A percentile compares a stretch with the other conserved stretches of the same genome.
These are phyloP conservation scores for Cherax quadricarinatus DNA, from an alignment of 1,140 invertebrate species.

Conservation along the genomic window DNA sequence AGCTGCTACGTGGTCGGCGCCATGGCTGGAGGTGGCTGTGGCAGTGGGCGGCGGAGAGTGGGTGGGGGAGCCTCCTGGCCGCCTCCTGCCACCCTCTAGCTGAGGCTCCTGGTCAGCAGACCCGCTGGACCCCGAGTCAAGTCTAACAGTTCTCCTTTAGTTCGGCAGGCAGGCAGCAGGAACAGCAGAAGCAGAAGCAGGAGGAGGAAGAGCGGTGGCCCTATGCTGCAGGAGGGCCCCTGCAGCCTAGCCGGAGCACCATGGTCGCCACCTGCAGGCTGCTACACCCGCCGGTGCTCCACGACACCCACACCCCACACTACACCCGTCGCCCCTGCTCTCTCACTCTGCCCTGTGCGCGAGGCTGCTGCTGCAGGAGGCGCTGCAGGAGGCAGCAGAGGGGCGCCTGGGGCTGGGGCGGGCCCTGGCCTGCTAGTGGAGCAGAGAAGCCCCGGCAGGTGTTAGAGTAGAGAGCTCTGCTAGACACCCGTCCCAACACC, in stretches of 20 bases:
- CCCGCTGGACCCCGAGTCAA: not conserved
- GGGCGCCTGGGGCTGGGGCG: no score
- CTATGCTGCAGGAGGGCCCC: not conserved
- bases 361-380: no score
- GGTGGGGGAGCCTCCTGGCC: not conserved
- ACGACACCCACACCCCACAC: not conserved
- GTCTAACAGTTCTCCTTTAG: not conserved
- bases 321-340: no score
- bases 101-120: not conserved
- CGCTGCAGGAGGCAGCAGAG: no score
- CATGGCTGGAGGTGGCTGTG: not conserved
- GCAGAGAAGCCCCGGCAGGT: no score
- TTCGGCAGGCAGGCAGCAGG: not conserved
- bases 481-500: no score
- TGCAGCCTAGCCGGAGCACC: not conserved
- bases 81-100: not conserved
- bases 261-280: not conserved
- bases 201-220: no score
- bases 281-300: not conserved
- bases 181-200: not conserved
- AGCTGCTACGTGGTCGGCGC: not conserved
- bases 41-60: not conserved
- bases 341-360: no score
- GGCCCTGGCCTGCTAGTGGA: no score
- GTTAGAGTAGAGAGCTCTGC: no score